Percentiles rank a stretch among this genome's conserved stretches.
phyloP scores from a whole-genome alignment of 1,140 invertebrate genomes.

The Sitodiplosis mosellana region DNA sequence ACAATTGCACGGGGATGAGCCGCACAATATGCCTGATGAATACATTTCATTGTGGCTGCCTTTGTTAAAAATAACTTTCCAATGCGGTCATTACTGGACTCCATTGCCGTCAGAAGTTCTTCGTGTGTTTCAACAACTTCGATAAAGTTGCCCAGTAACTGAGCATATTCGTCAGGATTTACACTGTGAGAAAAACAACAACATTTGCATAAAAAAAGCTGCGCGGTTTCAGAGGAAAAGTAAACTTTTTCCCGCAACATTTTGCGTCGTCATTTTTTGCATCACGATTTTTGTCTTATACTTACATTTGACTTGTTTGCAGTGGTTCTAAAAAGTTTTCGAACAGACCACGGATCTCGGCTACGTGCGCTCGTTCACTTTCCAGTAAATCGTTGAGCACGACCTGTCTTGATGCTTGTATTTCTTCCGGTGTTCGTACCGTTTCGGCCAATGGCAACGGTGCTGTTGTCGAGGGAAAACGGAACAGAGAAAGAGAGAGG shows the following conservation, averaged over 20 bases:
- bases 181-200: constrained; percentile 38
- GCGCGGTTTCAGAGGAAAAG: too few species aligned
- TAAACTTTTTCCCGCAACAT: too few species aligned
- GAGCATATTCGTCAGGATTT: constrained; percentile 63
- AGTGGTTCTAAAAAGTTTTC: constrained; percentile 71
- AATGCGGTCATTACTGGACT: constrained; percentile 72
- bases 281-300: background rate
- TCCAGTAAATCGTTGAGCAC: constrained; percentile 87
- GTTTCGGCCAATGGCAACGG: constrained; percentile 29
- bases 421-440: constrained; percentile 41
- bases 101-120: constrained; percentile 53
- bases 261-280: too few species aligned
- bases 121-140: constrained; percentile 73
- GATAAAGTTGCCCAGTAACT: constrained; percentile 71
- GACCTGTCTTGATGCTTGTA: constrained; percentile 56
- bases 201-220: background rate
- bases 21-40: constrained; percentile 76
- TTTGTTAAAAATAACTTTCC: constrained; percentile 79
- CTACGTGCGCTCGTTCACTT: constrained; percentile 75
- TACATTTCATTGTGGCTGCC: constrained; percentile 67
- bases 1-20: constrained; percentile 85
- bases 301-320: constrained; percentile 70
- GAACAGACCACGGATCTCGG: constrained; percentile 67
- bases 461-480: constrained; percentile 27
- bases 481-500: constrained; percentile 11